Conservation (phyloP, 2,113 vertebrate species). For the Eolophus roseicapilla region DNA sequence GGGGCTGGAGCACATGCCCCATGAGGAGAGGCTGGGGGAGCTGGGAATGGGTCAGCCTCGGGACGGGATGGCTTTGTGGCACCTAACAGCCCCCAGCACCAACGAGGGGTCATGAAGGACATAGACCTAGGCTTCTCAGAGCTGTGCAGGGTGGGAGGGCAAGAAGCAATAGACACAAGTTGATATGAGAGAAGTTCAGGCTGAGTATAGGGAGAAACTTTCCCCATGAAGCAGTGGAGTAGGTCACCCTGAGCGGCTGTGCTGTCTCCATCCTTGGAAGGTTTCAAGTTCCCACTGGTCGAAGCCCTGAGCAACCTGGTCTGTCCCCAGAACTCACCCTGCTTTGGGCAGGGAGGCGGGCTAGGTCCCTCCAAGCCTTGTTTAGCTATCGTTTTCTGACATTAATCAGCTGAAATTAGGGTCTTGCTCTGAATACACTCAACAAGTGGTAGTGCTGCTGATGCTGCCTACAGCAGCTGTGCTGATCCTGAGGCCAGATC, state of each 20-base stretch:
- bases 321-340: fast-evolving
- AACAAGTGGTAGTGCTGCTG: not conserved
- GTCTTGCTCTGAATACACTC: not conserved
- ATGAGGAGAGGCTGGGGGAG: not conserved
- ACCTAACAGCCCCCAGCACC: not conserved
- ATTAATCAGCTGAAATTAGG: not conserved
- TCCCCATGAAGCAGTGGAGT: not conserved
- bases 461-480: not conserved
- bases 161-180: not conserved
- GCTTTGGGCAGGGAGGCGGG: not conserved
- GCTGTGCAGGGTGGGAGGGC: fast-evolving
- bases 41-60: not conserved
- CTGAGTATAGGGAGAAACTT: not conserved
- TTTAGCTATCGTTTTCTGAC: not conserved
- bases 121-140: not conserved
- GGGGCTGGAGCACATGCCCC: not conserved
- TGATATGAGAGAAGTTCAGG: not conserved
- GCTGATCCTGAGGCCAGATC: not conserved
- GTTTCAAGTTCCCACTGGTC: not conserved
- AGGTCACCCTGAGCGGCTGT: not conserved
- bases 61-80: not conserved
- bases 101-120: not conserved
- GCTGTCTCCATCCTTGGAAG: not conserved
- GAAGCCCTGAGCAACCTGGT: not conserved
- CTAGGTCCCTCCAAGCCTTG: not conserved